Evolutionary conservation across 1,140 invertebrate genomes (phyloP).

Genomic region (Ceratoteleas bidentatus): DNA sequence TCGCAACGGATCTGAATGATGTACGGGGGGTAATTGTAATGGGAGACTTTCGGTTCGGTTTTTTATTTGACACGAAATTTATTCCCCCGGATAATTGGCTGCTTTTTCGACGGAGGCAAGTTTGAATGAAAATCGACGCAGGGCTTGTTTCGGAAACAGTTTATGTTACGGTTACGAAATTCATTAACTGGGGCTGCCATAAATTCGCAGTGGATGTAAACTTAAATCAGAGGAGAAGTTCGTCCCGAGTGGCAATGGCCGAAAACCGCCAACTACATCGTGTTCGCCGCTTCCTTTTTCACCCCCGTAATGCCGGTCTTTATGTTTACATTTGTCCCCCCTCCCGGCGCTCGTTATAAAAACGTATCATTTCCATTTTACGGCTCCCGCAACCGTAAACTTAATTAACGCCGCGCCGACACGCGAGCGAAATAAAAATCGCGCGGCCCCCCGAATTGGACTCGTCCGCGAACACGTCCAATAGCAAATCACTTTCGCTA

Average conservation of each 20-base stretch:
- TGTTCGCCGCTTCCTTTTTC: too few relatives aligned
- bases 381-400: slow-evolving; percentile 1
- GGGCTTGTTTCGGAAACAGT: too few relatives aligned
- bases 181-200: too few relatives aligned
- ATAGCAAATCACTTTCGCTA: slow-evolving; percentile 47
- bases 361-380: slow-evolving; percentile 16
- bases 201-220: too few relatives aligned
- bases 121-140: too few relatives aligned
- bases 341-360: background rate
- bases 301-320: too few relatives aligned
- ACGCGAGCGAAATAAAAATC: slow-evolving; percentile 37
- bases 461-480: slow-evolving; percentile 20
- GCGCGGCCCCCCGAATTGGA: slow-evolving; percentile 22
- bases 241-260: too few relatives aligned
- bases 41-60: background rate
- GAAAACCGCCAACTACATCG: too few relatives aligned
- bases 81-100: too few relatives aligned
- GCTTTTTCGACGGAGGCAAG: background rate
- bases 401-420: slow-evolving; percentile 23
- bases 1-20: slow-evolving; percentile 26
- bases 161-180: too few relatives aligned
- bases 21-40: slow-evolving; percentile 8
- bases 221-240: too few relatives aligned
- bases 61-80: background rate
- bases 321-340: too few relatives aligned